Evolutionary conservation across 2,888 invertebrate genomes (phyloP), one percentile per base, ranked within the genome.

Genomic region (Diachrysia chrysitis): DNA sequence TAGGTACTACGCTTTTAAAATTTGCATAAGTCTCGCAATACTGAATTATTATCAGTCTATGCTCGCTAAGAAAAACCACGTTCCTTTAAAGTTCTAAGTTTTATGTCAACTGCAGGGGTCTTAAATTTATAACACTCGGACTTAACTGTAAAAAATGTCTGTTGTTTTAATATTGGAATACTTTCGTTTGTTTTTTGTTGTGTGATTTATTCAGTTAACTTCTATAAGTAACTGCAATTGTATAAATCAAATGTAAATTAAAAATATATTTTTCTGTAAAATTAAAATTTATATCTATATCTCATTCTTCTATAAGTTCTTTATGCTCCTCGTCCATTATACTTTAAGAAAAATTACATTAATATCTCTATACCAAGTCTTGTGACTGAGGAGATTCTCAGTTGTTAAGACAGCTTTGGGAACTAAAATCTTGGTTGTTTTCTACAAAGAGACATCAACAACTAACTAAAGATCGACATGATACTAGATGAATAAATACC

Each of bases 1-100:
- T 42, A 6, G n/a, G n/a, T n/a, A n/a, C 6, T n/a, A 42, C n/a
- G n/a, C 42, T 42, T 42, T 42, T 42, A n/a, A 42, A 42, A 42
- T 42, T 42, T 42, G n/a, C 42, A 42, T 42, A 42, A 42, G 42
- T 42, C 42, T 42, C 42, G n/a, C n/a, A 42, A 42, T 42, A 42
- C 42, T 42, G 42, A 42, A n/a, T 42, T 42, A 42, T 42, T 42
- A 42, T 42, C 42, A 42, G 42, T n/a, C 42, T 10, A 42, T 4
- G n/a, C 1, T 42, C 37, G n/a, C 42, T 37, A 42, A 42, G 42
- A 42, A 42, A 42, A 42, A 42, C 42, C 42, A 7, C n/a, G 5
- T 42, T 42, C n/a, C 6, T 42, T 42, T 16, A 6, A 42, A 42
- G n/a, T 42, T n/a, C n/a, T n/a, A 42, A 42, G 42, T 42, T 42